phyloP scores from a whole-genome alignment of 92 coral and sea anemone genomes.

The Galaxea fascicularis region DNA sequence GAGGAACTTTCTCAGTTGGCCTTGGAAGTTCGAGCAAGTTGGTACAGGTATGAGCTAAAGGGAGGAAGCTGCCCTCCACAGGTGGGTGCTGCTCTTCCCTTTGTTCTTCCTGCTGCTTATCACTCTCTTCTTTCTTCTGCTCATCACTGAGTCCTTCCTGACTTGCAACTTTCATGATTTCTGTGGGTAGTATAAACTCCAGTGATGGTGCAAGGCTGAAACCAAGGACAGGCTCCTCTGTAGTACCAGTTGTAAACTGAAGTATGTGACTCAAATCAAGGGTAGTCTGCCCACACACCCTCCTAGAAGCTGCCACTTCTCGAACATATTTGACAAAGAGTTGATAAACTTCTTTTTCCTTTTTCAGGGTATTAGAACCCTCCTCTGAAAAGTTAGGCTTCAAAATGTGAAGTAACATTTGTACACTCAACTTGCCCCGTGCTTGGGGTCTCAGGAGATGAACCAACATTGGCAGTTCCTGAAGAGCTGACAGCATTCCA shows the following conservation, averaged over 20 bases:
- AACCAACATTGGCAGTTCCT: conserved; percentile 54
- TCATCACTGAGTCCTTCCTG: conserved; percentile 44
- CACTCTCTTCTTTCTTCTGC: no score
- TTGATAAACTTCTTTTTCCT: no score
- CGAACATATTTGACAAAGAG: no score
- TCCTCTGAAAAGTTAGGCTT: conserved; percentile 74
- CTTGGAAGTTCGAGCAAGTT: conserved; percentile 29
- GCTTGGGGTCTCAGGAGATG: conserved; percentile 66
- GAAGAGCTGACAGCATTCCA: conserved; percentile 60
- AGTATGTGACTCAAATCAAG: conserved; percentile 62
- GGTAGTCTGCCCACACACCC: conserved; percentile 67
- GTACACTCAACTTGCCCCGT: no score
- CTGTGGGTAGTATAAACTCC: conserved; percentile 38
- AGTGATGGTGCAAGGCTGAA: conserved; percentile 50
- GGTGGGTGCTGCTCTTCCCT: conserved; percentile 23
- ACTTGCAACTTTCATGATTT: conserved; percentile 51
- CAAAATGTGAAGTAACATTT: conserved; percentile 53
- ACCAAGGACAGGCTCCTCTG: conserved; percentile 63
- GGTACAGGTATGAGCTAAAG: background rate
- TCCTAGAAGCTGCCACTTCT: conserved; percentile 65
- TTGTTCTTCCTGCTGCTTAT: conserved; percentile 17
- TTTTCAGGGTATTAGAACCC: conserved; percentile 66
- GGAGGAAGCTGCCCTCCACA: conserved; percentile 8
- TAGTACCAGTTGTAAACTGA: conserved; percentile 66
- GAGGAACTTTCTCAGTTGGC: conserved; percentile 13